Evolutionary conservation across 2,888 invertebrate genomes (phyloP), one percentile per base, ranked within the genome.

Genomic region (Craniophora ligustri): DNA sequence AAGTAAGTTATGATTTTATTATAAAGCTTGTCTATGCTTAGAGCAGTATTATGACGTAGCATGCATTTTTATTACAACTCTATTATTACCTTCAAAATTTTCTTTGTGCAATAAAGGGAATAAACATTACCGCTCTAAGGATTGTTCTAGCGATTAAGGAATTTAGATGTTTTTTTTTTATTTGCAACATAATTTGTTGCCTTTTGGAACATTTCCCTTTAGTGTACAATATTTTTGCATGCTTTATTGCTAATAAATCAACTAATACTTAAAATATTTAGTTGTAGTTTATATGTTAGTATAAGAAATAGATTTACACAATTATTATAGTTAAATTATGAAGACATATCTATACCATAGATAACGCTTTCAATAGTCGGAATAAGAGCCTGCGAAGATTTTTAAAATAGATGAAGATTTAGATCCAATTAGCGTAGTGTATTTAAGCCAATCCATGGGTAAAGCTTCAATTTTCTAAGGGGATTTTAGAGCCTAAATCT

Each of bases 81-180:
- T 68, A 69, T 61, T 68, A 70, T 71, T 73, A 65, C 62, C 72
- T 76, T 72, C 38, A 59, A 76, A 75, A 75, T 49, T 28, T 63
- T 57, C 76, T 84, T n/a, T 91, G 92, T 93, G 90, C 92, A 92
- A 79, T 92, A 93, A 93, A 93, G 92, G 92, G 92, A 93, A 88
- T 81, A 49, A 23, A 73, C 76, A 74, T 79, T 87, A 87, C 91
- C 92, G 92, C 92, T 92, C 92, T 92, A 92, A 92, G 89, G 82
- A 63, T 48, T 57, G 64, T 60, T 45, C 47, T 50, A 50, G 56
- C 54, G 45, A 61, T 56, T 50, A 45, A 48, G 11, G 13, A 63
- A 49, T 45, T 40, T 46, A 39, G 30, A n/a, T 45, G 59, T 39
- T 45, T 45, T 0, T 41, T 19, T 0, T 55, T 65, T 26, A 1